Evolutionary conservation across 2,797 vertebrate species (phyloP).

Genomic region (Ceyx erithaca): DNA sequence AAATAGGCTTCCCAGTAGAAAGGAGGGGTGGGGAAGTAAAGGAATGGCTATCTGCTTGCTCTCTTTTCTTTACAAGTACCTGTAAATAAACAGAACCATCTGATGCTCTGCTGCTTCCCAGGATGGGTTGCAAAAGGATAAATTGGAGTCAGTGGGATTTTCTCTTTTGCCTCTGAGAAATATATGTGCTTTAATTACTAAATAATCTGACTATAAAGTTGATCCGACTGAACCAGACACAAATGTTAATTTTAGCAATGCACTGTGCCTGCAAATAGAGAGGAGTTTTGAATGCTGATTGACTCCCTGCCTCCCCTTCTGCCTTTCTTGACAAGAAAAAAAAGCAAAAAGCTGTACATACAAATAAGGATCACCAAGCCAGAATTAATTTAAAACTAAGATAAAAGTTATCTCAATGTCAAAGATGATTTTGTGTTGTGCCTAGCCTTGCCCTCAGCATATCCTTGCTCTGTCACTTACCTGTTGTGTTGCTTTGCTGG

Average conservation of each 20-base stretch:
- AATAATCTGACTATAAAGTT: slow-evolving; percentile 4
- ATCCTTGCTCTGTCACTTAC: background rate
- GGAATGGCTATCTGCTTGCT: background rate
- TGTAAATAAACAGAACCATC: background rate
- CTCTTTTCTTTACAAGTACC: background rate
- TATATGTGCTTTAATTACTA: background rate
- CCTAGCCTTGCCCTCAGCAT: background rate
- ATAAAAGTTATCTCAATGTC: background rate
- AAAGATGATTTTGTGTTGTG: background rate
- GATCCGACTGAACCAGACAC: background rate
- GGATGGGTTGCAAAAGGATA: background rate
- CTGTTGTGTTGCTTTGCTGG: background rate
- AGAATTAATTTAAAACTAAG: background rate
- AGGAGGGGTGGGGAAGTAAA: background rate
- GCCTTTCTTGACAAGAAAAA: background rate
- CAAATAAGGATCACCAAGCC: background rate
- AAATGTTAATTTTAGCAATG: slow-evolving; percentile 8
- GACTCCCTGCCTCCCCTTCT: background rate
- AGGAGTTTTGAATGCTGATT: slow-evolving; percentile 18
- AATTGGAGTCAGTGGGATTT: background rate
- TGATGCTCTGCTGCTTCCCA: background rate
- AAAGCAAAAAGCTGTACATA: background rate
- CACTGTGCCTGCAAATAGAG: background rate
- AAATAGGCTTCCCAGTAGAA: slow-evolving; percentile 31
- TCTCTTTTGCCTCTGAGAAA: background rate